Evolutionary conservation across 2,113 vertebrate genomes (phyloP).

Genomic region (Ictidomys tridecemlineatus): DNA sequence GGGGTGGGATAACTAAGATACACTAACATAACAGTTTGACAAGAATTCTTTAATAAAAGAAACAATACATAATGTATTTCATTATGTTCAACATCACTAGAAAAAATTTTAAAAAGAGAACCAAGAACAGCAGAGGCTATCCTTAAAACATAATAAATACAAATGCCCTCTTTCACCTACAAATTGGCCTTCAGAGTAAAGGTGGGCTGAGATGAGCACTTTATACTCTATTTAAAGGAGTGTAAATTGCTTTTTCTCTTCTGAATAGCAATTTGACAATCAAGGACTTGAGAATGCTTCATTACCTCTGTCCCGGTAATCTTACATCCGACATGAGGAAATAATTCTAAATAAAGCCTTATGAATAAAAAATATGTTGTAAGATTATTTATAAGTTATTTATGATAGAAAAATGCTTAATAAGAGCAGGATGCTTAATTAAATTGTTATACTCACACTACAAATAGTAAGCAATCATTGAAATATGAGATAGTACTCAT

Average conservation of each 20-base stretch:
- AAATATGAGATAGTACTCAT: background rate
- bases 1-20: background rate
- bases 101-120: background rate
- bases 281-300: background rate
- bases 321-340: constrained; percentile 16
- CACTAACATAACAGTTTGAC: background rate
- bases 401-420: background rate
- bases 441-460: background rate
- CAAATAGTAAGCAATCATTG: background rate
- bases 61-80: background rate
- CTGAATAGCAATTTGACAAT: constrained; percentile 16
- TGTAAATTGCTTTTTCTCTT: background rate
- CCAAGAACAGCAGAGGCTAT: background rate
- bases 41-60: background rate
- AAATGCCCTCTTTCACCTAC: background rate
- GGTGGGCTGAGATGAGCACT: background rate
- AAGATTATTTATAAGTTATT: background rate
- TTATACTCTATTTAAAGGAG: background rate
- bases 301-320: background rate
- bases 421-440: constrained; percentile 9
- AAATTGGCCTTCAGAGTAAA: constrained; percentile 29
- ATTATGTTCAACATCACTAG: background rate
- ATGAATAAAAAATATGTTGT: background rate
- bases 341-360: constrained; percentile 21
- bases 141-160: background rate